These are phyloP conservation scores for Diacarnus erythraeanus DNA, from an alignment of 37 sponge, comb jelly and placozoan genomes.

Conservation along the genomic window DNA sequence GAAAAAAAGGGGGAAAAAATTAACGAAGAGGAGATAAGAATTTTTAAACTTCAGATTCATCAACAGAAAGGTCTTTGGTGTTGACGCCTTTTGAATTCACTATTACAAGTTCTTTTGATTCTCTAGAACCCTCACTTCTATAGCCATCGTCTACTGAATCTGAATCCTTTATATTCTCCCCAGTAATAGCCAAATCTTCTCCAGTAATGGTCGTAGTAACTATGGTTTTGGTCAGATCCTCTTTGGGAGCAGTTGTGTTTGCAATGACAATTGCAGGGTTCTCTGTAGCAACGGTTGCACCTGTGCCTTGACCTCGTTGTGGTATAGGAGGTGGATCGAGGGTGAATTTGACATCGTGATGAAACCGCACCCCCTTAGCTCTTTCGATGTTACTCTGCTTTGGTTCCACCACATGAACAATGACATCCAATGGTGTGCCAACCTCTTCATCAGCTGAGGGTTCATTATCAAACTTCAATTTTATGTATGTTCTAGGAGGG, in stretches of 20 bases:
- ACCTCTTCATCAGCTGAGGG: not conserved
- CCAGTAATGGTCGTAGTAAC: not conserved
- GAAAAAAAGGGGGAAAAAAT: too few species aligned
- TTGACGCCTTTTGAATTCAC: not conserved
- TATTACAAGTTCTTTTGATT: not conserved
- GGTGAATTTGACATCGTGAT: conserved; percentile 1
- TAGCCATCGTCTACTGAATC: not conserved
- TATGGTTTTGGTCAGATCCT: not conserved
- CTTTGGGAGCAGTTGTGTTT: not conserved
- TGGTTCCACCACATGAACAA: not conserved
- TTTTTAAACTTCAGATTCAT: too few species aligned
- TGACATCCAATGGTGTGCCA: not conserved
- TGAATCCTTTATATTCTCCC: not conserved
- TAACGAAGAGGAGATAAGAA: too few species aligned
- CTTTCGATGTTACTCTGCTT: not conserved
- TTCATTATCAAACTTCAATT: not conserved
- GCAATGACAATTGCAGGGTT: not conserved
- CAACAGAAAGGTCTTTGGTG: too few species aligned
- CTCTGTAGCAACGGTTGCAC: not conserved
- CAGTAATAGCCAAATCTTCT: not conserved
- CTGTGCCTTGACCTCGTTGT: not conserved
- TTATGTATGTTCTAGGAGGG: conserved; percentile 1
- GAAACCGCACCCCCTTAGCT: not conserved
- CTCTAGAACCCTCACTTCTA: too few species aligned
- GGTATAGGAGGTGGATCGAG: conserved; percentile 17